Evolutionary conservation across 2,888 invertebrate genomes (phyloP), one percentile per base, ranked within the genome.

Genomic region (Rotaria socialis): DNA sequence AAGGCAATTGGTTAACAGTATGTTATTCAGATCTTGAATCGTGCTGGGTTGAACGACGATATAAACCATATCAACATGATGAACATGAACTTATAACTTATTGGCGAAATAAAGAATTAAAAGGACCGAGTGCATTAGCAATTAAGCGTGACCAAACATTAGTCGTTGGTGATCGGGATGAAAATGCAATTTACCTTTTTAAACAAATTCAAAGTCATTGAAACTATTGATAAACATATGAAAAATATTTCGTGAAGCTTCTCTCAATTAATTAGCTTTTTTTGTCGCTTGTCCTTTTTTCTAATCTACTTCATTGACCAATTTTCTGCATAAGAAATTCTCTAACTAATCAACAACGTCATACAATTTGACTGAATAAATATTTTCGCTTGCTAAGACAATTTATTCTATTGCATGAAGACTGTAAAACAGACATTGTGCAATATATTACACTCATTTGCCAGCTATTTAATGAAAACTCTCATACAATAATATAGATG

Each of bases 111-210:
- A 80, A 80, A 47, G 16, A 80, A n/a, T n/a, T 80, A 80, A 47
- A 22, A 80, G 80, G 80, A 1, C 47, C 47, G 4, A 47, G 24
- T 47, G 80, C 47, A 24, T 80, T 80, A 47, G 80, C 80, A 3
- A 80, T 80, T 24, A 80, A 80, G 47, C 80, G 80, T 80, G 80
- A 80, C 47, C 80, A 80, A 24, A 80, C 80, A 80, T 47, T 80
- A 47, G 24, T 80, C n/a, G 14, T 80, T 43, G 80, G 80, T n/a
- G 80, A 80, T 80, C 43, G 47, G 47, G 80, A 80, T 80, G 80
- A 80, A 19, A 80, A 35, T 80, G 0, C 43, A n/a, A n/a, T 80
- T 47, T 47, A 10, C n/a, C 47, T 80, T 22, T 80, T 47, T 80
- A 47, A 80, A 80, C 43, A 2, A 47, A 80, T 19, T 19, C 3